These are phyloP conservation scores for Acrossocheilus fasciatus DNA, from an alignment of 2,797 vertebrate species.

Conservation along the genomic window DNA sequence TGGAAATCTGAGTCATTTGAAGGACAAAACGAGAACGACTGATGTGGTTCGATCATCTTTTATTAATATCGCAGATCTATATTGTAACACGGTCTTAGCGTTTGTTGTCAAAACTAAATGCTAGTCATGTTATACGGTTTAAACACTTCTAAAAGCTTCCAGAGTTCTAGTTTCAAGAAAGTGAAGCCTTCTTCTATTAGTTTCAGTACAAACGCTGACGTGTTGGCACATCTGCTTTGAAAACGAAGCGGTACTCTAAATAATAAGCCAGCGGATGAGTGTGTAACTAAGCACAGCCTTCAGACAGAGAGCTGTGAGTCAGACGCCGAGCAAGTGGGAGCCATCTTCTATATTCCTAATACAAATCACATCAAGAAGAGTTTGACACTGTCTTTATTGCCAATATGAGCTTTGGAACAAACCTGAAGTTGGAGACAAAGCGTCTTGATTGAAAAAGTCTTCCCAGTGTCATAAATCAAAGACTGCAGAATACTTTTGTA, in stretches of 20 bases:
- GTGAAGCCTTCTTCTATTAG: constrained; percentile 10
- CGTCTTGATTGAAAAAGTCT: constrained; percentile 19
- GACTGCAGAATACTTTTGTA: not conserved
- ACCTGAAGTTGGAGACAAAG: constrained; percentile 19
- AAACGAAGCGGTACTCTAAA: constrained; percentile 27
- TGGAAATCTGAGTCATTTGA: not conserved
- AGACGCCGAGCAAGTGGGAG: constrained; percentile 8
- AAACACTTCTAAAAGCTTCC: not conserved
- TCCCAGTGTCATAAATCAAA: constrained; percentile 9
- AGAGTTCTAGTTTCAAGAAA: not conserved
- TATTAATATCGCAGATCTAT: not conserved
- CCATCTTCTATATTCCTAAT: not conserved
- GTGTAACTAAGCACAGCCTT: not conserved
- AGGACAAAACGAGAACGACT: not conserved
- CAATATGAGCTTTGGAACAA: constrained; percentile 30
- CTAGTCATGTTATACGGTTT: not conserved
- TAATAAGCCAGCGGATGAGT: constrained; percentile 14
- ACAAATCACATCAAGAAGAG: constrained; percentile 28
- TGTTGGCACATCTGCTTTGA: constrained; percentile 35
- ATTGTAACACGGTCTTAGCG: not conserved
- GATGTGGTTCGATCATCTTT: not conserved
- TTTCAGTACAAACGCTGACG: constrained; percentile 15
- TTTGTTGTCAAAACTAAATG: not conserved
- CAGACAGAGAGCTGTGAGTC: constrained; percentile 30
- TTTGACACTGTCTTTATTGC: constrained; percentile 23